Percentiles rank a stretch among this genome's conserved stretches.
Evolutionary conservation across 92 coral and sea anemone genomes (phyloP).

Genomic region (Micromussa lordhowensis): DNA sequence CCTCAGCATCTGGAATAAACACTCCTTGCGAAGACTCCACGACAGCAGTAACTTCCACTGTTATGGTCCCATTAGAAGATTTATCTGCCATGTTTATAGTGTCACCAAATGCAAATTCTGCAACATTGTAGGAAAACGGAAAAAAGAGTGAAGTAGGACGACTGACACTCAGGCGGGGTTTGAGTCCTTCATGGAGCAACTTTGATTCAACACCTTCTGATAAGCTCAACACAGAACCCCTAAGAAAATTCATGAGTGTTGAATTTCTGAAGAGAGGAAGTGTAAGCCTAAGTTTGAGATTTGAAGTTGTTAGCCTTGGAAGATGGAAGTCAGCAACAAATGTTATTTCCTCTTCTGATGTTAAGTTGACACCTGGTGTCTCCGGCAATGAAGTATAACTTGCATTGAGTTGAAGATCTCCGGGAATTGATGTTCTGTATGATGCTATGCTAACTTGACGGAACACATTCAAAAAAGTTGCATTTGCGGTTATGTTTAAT

Average conservation of each 20-base stretch:
- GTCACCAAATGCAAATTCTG: constrained; percentile 70
- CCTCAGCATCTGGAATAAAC: constrained; percentile 63
- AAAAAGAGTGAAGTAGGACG: constrained; percentile 22
- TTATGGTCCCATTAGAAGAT: constrained; percentile 42
- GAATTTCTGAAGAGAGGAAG: constrained; percentile 69
- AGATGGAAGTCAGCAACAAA: constrained; percentile 59
- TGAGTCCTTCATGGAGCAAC: constrained; percentile 47
- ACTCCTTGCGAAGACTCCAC: constrained; percentile 55
- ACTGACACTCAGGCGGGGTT: constrained; percentile 37
- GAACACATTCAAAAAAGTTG: constrained; percentile 40
- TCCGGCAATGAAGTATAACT: constrained; percentile 52
- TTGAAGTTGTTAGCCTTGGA: constrained; percentile 78
- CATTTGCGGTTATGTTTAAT: constrained; percentile 66
- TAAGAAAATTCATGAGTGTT: constrained; percentile 68
- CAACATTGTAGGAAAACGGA: constrained; percentile 62
- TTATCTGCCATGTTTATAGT: constrained; percentile 49
- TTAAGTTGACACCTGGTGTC: constrained; percentile 70
- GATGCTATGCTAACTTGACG: constrained; percentile 58
- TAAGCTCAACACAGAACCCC: constrained; percentile 59
- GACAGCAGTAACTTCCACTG: constrained; percentile 53
- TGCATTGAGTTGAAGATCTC: constrained; percentile 35
- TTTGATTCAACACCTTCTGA: constrained; percentile 58
- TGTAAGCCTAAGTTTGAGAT: constrained; percentile 52
- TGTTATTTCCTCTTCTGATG: constrained; percentile 72
- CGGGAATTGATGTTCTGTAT: constrained; percentile 53